Evolutionary conservation across 2,797 vertebrate species (phyloP).

Genomic region (Buphagus erythrorhynchus): DNA sequence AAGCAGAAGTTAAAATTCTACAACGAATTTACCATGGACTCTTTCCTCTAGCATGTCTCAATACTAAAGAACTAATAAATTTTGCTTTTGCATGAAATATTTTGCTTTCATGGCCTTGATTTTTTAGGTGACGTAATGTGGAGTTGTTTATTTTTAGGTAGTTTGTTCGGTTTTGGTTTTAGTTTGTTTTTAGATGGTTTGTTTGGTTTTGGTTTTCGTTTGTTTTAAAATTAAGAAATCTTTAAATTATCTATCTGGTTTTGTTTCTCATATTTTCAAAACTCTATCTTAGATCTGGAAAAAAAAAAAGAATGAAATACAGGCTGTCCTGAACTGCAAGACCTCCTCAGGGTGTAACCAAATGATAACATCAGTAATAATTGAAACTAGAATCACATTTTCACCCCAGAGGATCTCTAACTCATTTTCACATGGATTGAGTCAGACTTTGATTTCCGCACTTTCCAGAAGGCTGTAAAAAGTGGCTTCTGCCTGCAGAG

Average conservation of each 20-base stretch:
- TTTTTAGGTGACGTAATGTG: neutral
- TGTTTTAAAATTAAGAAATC: neutral
- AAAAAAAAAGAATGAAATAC: neutral
- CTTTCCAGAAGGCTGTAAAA: neutral
- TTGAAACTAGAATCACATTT: neutral
- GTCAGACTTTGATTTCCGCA: neutral
- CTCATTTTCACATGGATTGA: neutral
- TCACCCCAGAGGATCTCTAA: constrained; percentile 4
- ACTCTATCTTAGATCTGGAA: neutral
- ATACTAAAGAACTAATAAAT: neutral
- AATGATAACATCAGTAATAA: neutral
- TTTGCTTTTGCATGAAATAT: neutral
- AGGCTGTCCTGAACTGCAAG: neutral
- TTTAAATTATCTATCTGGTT: neutral
- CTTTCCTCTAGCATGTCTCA: neutral
- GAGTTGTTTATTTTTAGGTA: neutral
- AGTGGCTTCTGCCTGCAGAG: neutral
- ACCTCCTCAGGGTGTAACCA: neutral
- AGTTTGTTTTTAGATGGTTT: neutral
- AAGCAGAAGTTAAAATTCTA: neutral
- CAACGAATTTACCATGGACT: neutral
- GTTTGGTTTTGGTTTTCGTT: neutral
- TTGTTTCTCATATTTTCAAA: neutral
- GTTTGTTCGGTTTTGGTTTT: neutral
- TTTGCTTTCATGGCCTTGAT: neutral